Evolutionary conservation across 2,797 vertebrate species (phyloP), one percentile per base, ranked within the genome.

Genomic region (Phylloscopus collybita): DNA sequence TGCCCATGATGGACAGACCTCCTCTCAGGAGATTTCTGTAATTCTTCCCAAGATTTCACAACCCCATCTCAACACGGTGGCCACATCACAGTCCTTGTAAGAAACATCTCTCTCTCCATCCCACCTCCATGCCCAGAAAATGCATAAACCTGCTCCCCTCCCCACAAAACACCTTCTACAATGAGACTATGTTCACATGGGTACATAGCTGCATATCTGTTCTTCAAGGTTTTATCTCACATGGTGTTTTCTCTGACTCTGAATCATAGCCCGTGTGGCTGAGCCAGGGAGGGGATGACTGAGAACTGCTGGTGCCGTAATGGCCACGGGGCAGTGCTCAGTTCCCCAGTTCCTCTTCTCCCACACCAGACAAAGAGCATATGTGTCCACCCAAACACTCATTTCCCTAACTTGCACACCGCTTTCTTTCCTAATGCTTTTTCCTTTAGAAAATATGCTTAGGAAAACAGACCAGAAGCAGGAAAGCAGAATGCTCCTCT

Each of bases 321-420:
- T 9, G 22, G 70, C 88, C 92, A 94, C 6, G 8, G 88, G 92
- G 86, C 78, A 71, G 34, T 22, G 57, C 57, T 61, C 54, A 13
- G 49, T 11, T 73, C 36, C 34, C 19, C 49, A 75, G 42, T 96
- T 97, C 92, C 95, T 86, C 82, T 93, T 95, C 80, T 79, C 42
- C 29, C 40, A 47, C 4, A 7, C 5, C 56, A 69, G n/a, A 70
- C 6, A 74, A 60, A 75, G 40, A 19, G 36, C 44, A 73, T 6
- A 13, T 0, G 0, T 2, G 4, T 26, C 45, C 56, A 57, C 34
- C 15, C 11, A 3, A 65, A 67, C 6, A 22, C 4, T 5, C 1
- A 5, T 56, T 62, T 76, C 60, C 27, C 49, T 79, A 56, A 32
- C 25, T 56, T 72, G 70, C 56, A 57, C 10, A 23, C 6, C 0